Evolutionary conservation across 2,113 vertebrate genomes (phyloP).

Genomic region (Pycnonotus jocosus): DNA sequence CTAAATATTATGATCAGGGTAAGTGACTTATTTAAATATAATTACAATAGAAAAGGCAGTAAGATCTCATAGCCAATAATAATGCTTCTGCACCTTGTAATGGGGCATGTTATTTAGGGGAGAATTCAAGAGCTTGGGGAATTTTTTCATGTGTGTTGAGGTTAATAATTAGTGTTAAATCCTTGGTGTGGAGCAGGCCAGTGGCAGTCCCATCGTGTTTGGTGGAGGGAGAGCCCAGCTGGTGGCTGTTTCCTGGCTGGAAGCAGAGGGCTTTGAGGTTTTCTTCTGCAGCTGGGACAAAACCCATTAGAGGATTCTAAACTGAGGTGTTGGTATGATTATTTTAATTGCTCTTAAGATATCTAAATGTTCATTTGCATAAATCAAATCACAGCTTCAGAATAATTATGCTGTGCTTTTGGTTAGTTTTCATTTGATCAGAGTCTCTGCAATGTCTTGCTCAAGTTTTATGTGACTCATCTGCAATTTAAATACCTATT

Average conservation of each 20-base stretch:
- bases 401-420: not conserved
- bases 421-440: not conserved
- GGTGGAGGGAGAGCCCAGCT: not conserved
- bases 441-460: not conserved
- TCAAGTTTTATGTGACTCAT: not conserved
- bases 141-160: not conserved
- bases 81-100: not conserved
- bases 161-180: not conserved
- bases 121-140: not conserved
- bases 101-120: not conserved
- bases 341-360: slow-evolving; percentile 13
- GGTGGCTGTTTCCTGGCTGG: rapidly evolving
- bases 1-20: not conserved
- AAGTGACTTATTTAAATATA: not conserved
- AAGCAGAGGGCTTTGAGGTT: not conserved
- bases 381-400: slow-evolving; percentile 2
- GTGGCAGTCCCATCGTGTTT: not conserved
- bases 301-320: not conserved
- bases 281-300: not conserved
- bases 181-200: not conserved
- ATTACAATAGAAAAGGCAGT: not conserved
- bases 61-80: not conserved
- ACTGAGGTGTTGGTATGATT: slow-evolving; percentile 11
- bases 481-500: slow-evolving; percentile 17
- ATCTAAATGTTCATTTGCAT: slow-evolving; percentile 13